Conservation (phyloP, 2,797 vertebrate species). For the Megalops cyprinoides region DNA sequence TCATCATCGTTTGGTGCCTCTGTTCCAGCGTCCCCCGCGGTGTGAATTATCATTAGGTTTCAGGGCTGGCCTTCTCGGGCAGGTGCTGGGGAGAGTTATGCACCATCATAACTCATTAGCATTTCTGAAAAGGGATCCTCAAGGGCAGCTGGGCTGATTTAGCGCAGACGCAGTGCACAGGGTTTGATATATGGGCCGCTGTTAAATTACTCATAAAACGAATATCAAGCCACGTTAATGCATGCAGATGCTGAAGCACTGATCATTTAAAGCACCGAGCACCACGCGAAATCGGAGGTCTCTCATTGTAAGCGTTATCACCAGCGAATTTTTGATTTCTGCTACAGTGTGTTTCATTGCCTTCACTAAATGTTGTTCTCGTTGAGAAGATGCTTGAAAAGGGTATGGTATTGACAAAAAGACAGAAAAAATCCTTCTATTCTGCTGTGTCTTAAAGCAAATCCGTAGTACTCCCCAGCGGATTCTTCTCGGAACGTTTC, state of each 20-base stretch:
- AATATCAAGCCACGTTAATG: too few relatives aligned
- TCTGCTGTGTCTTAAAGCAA: not conserved
- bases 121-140: too few relatives aligned
- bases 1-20: conserved; percentile 47
- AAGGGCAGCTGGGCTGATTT: too few relatives aligned
- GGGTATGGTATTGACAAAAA: not conserved
- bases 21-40: conserved; percentile 43
- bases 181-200: too few relatives aligned
- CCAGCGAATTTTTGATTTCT: not conserved
- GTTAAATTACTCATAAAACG: too few relatives aligned
- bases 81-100: too few relatives aligned
- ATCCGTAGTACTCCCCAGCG: not conserved
- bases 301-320: too few relatives aligned
- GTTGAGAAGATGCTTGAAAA: not conserved
- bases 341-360: not conserved
- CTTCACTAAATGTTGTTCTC: not conserved
- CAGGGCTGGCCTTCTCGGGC: too few relatives aligned
- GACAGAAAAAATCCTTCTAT: not conserved
- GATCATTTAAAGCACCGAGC: not conserved
- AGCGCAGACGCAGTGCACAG: too few relatives aligned
- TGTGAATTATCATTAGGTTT: conserved; percentile 43
- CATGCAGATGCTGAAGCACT: too few relatives aligned
- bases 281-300: too few relatives aligned
- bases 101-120: too few relatives aligned
- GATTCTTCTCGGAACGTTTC: not conserved